Percentiles rank a stretch among this genome's conserved stretches.
Evolutionary conservation across 2,797 vertebrate species (phyloP).

Genomic region (Sphenopsis melanotis): DNA sequence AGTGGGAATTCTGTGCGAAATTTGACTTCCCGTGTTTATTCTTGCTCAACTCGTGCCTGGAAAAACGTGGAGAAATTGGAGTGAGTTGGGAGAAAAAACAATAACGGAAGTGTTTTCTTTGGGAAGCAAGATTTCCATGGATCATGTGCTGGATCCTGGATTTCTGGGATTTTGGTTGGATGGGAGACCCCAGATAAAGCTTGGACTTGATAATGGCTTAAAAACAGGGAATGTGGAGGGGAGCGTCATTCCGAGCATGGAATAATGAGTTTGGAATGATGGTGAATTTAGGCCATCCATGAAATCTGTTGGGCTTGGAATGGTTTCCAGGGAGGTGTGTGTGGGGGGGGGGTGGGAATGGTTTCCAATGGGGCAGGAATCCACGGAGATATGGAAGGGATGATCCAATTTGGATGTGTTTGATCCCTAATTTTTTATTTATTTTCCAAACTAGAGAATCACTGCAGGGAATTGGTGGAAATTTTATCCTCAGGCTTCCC

Average conservation of each 20-base stretch:
- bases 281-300: background rate
- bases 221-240: background rate
- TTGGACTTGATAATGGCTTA: accelerated
- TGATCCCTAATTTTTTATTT: background rate
- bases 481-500: background rate
- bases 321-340: background rate
- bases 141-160: background rate
- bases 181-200: background rate
- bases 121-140: background rate
- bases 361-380: background rate
- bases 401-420: accelerated
- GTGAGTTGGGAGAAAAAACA: accelerated
- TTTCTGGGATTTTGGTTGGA: background rate
- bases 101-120: accelerated
- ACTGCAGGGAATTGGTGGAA: background rate
- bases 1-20: background rate
- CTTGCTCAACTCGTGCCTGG: accelerated
- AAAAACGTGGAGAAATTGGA: accelerated
- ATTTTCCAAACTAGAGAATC: background rate
- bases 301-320: accelerated
- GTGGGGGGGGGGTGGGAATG: background rate
- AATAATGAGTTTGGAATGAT: background rate
- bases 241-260: accelerated
- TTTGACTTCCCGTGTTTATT: background rate
- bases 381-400: background rate